Evolutionary conservation across 2,888 invertebrate species (phyloP).

Genomic region (Chalcis sispes): DNA sequence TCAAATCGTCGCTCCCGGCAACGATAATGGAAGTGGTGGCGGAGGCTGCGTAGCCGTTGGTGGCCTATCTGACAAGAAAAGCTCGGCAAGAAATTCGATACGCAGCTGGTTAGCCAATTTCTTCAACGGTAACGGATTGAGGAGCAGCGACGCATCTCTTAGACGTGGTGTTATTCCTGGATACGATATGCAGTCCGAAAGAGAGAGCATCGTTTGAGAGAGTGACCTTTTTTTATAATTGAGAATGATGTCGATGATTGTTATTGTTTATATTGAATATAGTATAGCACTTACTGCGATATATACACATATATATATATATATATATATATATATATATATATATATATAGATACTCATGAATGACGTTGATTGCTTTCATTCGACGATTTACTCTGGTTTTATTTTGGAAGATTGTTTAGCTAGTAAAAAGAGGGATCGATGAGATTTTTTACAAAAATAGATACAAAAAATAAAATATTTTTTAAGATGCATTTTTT

Average conservation of each 20-base stretch:
- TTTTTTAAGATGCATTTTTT: constrained; percentile 26
- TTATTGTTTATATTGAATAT: constrained; percentile 54
- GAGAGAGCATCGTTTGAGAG: constrained; percentile 79
- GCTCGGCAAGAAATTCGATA: constrained; percentile 81
- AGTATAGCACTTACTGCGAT: constrained; percentile 48
- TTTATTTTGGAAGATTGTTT: constrained; percentile 3
- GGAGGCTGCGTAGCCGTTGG: constrained; percentile 54
- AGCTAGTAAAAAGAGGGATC: no score
- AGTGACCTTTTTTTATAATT: constrained; percentile 5
- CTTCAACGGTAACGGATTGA: constrained; percentile 84
- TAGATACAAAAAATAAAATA: background rate
- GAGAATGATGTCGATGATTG: constrained; percentile 20
- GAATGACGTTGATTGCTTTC: constrained; percentile 27
- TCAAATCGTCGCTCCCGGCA: constrained; percentile 64
- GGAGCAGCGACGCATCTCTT: constrained; percentile 81
- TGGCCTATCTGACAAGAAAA: constrained; percentile 79
- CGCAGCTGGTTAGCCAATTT: constrained; percentile 86
- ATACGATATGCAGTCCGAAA: constrained; percentile 78
- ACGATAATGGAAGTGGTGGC: constrained; percentile 35
- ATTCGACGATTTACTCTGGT: constrained; percentile 45
- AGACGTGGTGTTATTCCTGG: constrained; percentile 78
- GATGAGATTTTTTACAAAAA: constrained; percentile 11
- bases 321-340: no score
- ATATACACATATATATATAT: no score
- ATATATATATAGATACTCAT: constrained; percentile 3